Percentiles rank a stretch among this genome's conserved stretches.
Conservation (phyloP, 2,113 vertebrate genomes). For the Porphyrio hochstetteri region DNA sequence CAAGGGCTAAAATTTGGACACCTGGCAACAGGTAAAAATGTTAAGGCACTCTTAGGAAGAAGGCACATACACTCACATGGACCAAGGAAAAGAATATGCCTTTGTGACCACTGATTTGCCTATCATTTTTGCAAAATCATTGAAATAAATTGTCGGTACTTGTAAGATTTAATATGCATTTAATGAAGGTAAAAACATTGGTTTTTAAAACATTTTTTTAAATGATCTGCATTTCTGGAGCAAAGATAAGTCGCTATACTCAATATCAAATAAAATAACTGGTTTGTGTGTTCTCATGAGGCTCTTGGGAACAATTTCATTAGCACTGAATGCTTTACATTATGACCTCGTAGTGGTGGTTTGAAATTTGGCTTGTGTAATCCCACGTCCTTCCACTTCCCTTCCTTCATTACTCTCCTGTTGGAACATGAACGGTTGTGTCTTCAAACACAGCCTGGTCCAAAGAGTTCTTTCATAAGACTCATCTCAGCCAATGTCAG, state of each 20-base stretch:
- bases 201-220: neutral
- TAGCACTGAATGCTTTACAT: neutral
- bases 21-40: neutral
- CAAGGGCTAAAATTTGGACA: neutral
- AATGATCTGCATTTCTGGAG: neutral
- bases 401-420: neutral
- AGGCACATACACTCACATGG: fast-evolving
- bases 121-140: neutral
- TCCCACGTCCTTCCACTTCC: neutral
- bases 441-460: neutral
- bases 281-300: neutral
- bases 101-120: neutral
- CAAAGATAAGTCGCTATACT: neutral
- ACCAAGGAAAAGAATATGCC: neutral
- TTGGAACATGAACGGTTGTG: neutral
- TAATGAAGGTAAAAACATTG: neutral
- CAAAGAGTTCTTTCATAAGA: constrained; percentile 60
- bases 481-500: neutral
- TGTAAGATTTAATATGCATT: neutral
- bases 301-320: neutral
- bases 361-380: neutral
- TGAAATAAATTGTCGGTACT: neutral
- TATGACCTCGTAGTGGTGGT: neutral
- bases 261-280: neutral
- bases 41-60: neutral